Conservation (phyloP, 1,140 invertebrate species). For the Anthonomus grandis region DNA sequence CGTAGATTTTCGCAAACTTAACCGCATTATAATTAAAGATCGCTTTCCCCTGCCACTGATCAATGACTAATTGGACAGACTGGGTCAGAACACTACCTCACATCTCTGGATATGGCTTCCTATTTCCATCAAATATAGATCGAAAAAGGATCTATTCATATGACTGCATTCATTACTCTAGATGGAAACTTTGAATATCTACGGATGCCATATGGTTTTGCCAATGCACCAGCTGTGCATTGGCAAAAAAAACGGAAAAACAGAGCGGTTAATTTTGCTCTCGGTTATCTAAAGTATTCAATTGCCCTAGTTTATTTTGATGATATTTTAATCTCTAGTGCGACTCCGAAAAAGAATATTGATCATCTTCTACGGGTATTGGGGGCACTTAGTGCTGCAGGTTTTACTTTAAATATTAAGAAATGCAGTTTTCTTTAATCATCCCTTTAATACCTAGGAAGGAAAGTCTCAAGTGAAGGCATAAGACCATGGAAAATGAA, state of each 20-base stretch:
- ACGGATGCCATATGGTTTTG: conserved; percentile 49
- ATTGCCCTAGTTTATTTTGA: conserved; percentile 31
- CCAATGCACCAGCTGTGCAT: conserved; percentile 48
- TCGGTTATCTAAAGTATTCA: conserved; percentile 30
- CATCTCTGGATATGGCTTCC: conserved; percentile 31
- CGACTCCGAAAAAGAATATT: conserved; percentile 28
- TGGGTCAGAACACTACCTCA: too few species aligned
- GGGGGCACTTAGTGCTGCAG: conserved; percentile 16
- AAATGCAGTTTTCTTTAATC: conserved; percentile 23
- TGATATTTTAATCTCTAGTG: conserved; percentile 32
- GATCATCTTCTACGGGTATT: conserved; percentile 30
- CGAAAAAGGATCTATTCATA: conserved; percentile 40
- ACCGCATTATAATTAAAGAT: too few species aligned
- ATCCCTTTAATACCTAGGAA: conserved; percentile 17
- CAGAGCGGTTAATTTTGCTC: conserved; percentile 43
- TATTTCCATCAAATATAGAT: conserved; percentile 37
- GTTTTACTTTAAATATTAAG: conserved; percentile 18
- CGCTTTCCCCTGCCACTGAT: too few species aligned
- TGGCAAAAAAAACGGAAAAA: too few species aligned
- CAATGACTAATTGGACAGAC: too few species aligned
- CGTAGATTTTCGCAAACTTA: too few species aligned
- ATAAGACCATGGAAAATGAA: conserved; percentile 32
- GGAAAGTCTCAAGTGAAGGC: conserved; percentile 20
- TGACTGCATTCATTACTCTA: conserved; percentile 35
- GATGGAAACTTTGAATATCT: conserved; percentile 49